Base-by-base conservation (phyloP, 2,797 vertebrate genomes). In the Pygocentrus nattereri region DNA sequence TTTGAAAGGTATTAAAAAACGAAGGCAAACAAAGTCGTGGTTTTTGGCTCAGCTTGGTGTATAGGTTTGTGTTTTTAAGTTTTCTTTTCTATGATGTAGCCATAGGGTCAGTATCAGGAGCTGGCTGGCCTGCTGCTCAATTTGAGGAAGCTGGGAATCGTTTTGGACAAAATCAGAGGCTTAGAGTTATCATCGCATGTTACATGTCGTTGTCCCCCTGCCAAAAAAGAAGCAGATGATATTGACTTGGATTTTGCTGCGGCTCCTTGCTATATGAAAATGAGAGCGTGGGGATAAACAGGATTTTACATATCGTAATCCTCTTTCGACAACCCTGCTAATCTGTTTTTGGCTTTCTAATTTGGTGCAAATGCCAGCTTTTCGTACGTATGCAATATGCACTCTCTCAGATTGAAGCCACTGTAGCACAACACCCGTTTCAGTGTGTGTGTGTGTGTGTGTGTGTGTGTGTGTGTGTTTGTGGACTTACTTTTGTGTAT, bases 361-460 rank as follows among this genome's bases (percentile, higher is more conserved):
- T 89, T 88, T 88, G 54, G 81, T 81, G 84, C 78, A 79, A 76
- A 79, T 56, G 82, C 71, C 87, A 87, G 80, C 85, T 85, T 87
- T 86, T 88, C 81, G 83, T 85, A 81, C 77, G 59, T 72, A 74
- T 61, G 76, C 68, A 64, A 50, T 61, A 23, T 76, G 65, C 75
- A 75, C 25, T 76, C 71, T 84, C 70, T 71, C 23, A 34, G 72
- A 78, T 64, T 83, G 67, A 76, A 72, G 68, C 78, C 34, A 47
- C 49, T 56, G 78, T 13, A 38, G 23, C 50, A 52, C 64, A 19
- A 56, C 64, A 76, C 19, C 41, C 31, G 49, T 54, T 49, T 50
- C 44, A n/a, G 58, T 52, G 34, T 50, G n/a, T 82, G 56, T 82
- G 71, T 21, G 31, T 59, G 58, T 52, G 34, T 50, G n/a, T 82